Base-by-base conservation (phyloP, 2,888 invertebrate species). In the Napeogenes sylphis region DNA sequence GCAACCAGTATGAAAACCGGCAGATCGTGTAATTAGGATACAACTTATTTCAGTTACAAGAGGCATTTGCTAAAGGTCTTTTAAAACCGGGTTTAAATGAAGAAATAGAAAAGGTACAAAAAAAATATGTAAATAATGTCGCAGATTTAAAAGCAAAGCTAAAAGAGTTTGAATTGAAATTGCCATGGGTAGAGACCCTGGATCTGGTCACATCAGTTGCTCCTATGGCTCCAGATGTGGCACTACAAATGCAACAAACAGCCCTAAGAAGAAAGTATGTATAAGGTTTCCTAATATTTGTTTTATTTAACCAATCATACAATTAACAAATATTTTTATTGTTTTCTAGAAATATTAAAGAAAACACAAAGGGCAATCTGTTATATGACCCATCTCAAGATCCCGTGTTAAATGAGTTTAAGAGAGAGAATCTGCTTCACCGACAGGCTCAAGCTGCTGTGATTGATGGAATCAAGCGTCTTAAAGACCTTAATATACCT, bases 381-480 rank as follows among this genome's bases (percentile, higher is more conserved):
- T 91, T 92, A 59, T 92, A 93, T 71, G 87, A 91, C 2, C 92
- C 95, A 0, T 88, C 91, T 0, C 94, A 95, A 65, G 96, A 97
- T 82, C 95, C 96, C 0, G 93, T 96, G 0, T 82, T 97, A 32
- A 96, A 98, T 90, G 98, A 99, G 82, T 98, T 98, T 76, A 95
- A 96, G 79, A 90, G 98, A 45, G 99, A 99, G 88, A 96, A 96
- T 78, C 88, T 94, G 69, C 97, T 97, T 70, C 95, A 97, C 75
- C 91, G 97, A 32, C 97, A 97, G 83, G 97, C 96, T 0, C 97
- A 99, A 79, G 93, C 95, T 32, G 94, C 98, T 0, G 97, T 97
- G 0, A 72, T 97, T 35, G 94, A 96, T 68, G 96, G 95, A 0
- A 92, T 99, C 32, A 93, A 94, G 55, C 92, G 92, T 70, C 87